A percentile compares a stretch with the other conserved stretches of the same genome.
Conservation (phyloP, 92 coral and sea anemone species). For the Ricordea florida region DNA sequence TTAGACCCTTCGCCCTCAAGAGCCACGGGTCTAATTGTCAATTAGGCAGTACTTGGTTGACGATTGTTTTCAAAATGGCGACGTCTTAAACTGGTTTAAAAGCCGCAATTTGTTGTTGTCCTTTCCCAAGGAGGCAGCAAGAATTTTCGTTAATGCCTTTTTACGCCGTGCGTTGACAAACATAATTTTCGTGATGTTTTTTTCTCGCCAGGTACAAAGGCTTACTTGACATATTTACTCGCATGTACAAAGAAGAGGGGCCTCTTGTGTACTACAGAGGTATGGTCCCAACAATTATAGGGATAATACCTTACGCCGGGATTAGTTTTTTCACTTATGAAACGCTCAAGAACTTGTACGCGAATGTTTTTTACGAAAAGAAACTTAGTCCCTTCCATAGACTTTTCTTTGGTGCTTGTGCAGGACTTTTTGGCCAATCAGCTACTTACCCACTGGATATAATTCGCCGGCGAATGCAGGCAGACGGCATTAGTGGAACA, state of each 20-base stretch:
- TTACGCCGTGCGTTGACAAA: not conserved
- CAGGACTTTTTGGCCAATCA: constrained; percentile 94
- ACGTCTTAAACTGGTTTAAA: no score
- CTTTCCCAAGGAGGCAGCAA: not conserved
- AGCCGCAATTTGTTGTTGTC: not conserved
- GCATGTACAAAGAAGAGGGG: constrained; percentile 90
- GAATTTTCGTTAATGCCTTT: not conserved
- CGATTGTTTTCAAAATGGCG: no score
- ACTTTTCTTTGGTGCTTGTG: constrained; percentile 95
- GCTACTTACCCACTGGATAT: constrained; percentile 92
- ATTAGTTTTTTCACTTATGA: constrained; percentile 94
- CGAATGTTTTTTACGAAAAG: constrained; percentile 35
- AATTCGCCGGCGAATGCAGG: constrained; percentile 97
- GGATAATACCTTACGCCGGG: constrained; percentile 96
- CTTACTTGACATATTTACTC: constrained; percentile 68
- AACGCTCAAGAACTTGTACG: constrained; percentile 82
- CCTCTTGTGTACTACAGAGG: constrained; percentile 82
- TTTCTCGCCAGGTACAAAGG: constrained; percentile 76
- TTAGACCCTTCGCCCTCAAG: no score
- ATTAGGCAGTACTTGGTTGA: no score
- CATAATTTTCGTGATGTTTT: not conserved
- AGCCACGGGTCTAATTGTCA: no score
- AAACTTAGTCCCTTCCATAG: constrained; percentile 82
- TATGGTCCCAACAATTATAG: constrained; percentile 83
- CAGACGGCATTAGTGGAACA: constrained; percentile 76